Evolutionary conservation across 2,888 invertebrate genomes (phyloP).

Genomic region (Stenodema calcarata): DNA sequence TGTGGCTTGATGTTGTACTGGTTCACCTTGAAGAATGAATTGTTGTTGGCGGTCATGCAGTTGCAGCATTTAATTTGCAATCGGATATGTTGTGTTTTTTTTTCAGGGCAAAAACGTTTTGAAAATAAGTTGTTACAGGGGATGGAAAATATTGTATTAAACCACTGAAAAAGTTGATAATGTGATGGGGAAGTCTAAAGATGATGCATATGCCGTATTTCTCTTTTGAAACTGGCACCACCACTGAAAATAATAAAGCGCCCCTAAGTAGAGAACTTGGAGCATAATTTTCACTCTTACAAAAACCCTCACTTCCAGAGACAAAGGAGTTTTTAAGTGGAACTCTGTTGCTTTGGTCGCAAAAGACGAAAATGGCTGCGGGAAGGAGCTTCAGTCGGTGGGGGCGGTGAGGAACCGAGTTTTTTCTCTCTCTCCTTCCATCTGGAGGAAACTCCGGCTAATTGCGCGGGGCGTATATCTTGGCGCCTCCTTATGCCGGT

Average conservation of each 20-base stretch:
- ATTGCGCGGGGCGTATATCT: constrained; percentile 50
- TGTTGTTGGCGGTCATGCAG: too few species aligned
- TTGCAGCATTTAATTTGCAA: too few species aligned
- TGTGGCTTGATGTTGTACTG: too few species aligned
- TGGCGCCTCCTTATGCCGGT: constrained; percentile 53
- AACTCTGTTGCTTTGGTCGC: constrained; percentile 45
- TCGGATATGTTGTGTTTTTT: too few species aligned
- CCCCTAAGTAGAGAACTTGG: constrained; percentile 25
- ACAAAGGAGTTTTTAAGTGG: constrained; percentile 46
- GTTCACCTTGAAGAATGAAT: too few species aligned
- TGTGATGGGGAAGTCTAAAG: not conserved
- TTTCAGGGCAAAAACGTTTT: too few species aligned
- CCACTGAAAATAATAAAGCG: constrained; percentile 29
- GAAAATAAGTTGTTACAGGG: too few species aligned
- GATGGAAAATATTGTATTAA: not conserved
- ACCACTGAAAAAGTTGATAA: not conserved
- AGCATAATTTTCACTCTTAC: constrained; percentile 39
- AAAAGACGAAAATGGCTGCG: constrained; percentile 19
- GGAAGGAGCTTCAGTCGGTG: not conserved
- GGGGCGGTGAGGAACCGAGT: not conserved
- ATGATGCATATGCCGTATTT: constrained; percentile 11
- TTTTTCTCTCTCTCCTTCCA: not conserved
- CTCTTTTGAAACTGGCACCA: not conserved
- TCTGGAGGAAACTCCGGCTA: constrained; percentile 38
- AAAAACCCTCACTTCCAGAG: constrained; percentile 12